Conservation (phyloP, 2,888 invertebrate genomes). For the Lycaena phlaeas region DNA sequence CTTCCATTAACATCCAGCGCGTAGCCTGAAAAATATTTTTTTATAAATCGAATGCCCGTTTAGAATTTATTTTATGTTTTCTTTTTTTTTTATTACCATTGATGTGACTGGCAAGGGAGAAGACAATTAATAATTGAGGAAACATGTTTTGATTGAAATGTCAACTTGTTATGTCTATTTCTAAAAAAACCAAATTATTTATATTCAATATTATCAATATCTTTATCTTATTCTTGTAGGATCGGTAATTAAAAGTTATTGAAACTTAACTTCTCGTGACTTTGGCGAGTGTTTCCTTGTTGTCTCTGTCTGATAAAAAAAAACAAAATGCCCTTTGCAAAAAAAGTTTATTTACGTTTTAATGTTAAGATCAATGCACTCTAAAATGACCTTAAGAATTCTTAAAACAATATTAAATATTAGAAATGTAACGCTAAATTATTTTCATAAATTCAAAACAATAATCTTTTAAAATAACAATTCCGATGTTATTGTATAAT, state of each 20-base stretch:
- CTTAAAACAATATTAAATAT: no score
- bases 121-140: background rate
- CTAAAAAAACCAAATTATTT: slow-evolving; percentile 3
- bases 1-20: slow-evolving; percentile 7
- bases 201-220: background rate
- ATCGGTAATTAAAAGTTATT: background rate
- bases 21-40: slow-evolving; percentile 15
- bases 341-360: no score
- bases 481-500: no score
- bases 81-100: no score
- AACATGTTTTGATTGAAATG: slow-evolving; percentile 10
- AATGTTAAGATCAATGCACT: no score
- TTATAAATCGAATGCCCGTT: no score
- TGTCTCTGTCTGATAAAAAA: slow-evolving; percentile 3
- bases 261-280: slow-evolving; percentile 9
- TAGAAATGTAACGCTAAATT: no score
- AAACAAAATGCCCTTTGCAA: no score
- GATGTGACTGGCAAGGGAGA: background rate
- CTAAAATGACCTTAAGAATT: no score
- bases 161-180: background rate
- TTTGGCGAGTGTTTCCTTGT: slow-evolving; percentile 1
- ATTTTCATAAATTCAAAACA: no score
- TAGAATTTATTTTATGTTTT: no score
- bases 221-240: background rate
- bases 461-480: no score